Percentiles rank a stretch among this genome's conserved stretches.
Evolutionary conservation across 2,797 vertebrate genomes (phyloP).

Genomic region (Enteromius mattozi): DNA sequence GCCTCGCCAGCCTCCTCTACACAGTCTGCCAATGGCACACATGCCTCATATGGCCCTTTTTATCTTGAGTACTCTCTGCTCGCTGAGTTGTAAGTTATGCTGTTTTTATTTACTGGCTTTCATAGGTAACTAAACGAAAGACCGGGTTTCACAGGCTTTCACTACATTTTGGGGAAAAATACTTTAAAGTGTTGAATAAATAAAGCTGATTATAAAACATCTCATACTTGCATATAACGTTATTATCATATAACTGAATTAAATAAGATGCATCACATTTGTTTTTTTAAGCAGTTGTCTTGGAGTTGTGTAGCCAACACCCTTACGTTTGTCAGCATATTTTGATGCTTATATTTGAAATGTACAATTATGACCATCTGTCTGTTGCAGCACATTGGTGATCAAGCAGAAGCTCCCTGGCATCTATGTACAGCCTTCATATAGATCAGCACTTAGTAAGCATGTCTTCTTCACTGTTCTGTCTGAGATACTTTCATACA

Average conservation of each 20-base stretch:
- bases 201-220: not conserved
- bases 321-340: not conserved
- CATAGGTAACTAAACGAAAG: not conserved
- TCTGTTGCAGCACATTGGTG: constrained; percentile 86
- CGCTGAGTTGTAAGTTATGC: constrained; percentile 92
- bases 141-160: not conserved
- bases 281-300: not conserved
- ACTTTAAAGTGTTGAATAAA: not conserved
- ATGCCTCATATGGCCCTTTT: constrained; percentile 96
- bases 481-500: not conserved
- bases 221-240: not conserved
- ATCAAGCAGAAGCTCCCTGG: constrained; percentile 98
- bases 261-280: not conserved
- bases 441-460: constrained; percentile 96
- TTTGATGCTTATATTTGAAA: constrained; percentile 31
- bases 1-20: constrained; percentile 78
- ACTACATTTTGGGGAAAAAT: not conserved
- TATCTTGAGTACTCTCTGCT: constrained; percentile 98
- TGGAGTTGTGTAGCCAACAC: not conserved
- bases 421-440: constrained; percentile 97
- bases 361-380: constrained; percentile 49
- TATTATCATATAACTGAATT: not conserved
- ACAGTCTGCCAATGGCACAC: constrained; percentile 92
- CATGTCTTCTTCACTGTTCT: not conserved
- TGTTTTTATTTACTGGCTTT: not conserved